A percentile compares a stretch with the other conserved stretches of the same genome.
phyloP scores from a whole-genome alignment of 2,797 vertebrate species.

The Thripadectes ignobilis region DNA sequence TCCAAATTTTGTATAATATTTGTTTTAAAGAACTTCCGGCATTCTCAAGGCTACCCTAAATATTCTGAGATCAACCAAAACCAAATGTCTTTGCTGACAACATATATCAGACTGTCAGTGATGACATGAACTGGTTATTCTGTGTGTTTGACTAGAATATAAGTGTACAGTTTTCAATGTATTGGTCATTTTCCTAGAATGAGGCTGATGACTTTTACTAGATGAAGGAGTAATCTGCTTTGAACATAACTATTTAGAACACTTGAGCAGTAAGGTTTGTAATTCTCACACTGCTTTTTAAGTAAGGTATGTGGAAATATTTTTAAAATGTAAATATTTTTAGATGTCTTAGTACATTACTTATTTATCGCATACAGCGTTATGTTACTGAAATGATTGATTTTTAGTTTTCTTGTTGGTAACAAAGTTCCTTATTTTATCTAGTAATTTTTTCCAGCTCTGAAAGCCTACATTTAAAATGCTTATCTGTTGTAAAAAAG shows the following conservation, averaged over 20 bases:
- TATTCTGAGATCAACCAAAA: background rate
- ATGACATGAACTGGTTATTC: background rate
- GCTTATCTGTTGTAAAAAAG: background rate
- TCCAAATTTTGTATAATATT: background rate
- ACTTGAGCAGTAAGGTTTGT: background rate
- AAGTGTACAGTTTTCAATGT: background rate
- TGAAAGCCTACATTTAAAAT: background rate
- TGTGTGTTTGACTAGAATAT: background rate
- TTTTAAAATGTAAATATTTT: background rate
- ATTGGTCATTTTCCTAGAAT: background rate
- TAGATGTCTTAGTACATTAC: background rate
- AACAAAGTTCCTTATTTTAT: background rate
- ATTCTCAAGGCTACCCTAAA: background rate
- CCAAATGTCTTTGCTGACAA: background rate
- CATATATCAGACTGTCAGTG: background rate
- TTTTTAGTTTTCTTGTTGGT: background rate
- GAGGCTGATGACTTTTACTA: background rate
- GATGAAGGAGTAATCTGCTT: background rate
- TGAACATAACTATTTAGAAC: background rate
- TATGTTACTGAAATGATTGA: background rate
- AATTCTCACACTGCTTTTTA: background rate
- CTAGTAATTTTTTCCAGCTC: background rate
- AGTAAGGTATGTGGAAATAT: background rate
- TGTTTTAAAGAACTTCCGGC: slow-evolving; percentile 18
- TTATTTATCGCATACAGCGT: background rate